Evolutionary conservation across 2,888 invertebrate species (phyloP).

Genomic region (Cheiracanthium punctorium): DNA sequence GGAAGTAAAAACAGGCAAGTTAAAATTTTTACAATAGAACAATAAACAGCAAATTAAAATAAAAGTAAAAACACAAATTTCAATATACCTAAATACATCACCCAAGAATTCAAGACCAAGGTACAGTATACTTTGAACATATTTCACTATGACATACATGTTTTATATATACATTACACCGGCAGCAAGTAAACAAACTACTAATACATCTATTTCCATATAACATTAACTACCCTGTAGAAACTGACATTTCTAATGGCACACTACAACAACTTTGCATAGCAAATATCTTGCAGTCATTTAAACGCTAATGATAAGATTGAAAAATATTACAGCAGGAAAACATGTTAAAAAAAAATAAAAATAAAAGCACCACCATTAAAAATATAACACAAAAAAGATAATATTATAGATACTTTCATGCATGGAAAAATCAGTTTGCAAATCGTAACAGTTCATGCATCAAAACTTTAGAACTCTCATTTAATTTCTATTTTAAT

Average conservation of each 20-base stretch:
- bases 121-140: conserved; percentile 62
- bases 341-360: conserved; percentile 26
- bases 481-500: too few species aligned
- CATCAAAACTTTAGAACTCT: too few species aligned
- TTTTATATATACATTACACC: conserved; percentile 63
- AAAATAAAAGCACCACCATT: conserved; percentile 48
- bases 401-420: too few species aligned
- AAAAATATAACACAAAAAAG: conserved; percentile 33
- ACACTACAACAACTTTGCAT: conserved; percentile 69
- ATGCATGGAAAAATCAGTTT: background rate
- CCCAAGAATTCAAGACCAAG: background rate
- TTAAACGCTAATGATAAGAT: conserved; percentile 60
- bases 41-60: background rate
- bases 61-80: background rate
- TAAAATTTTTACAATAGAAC: conserved; percentile 8
- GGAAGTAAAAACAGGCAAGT: background rate
- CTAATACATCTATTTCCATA: conserved; percentile 68
- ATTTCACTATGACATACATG: conserved; percentile 61
- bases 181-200: conserved; percentile 67
- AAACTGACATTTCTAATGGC: conserved; percentile 68
- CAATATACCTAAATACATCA: background rate
- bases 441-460: background rate
- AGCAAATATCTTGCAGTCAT: conserved; percentile 65
- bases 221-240: conserved; percentile 70
- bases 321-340: conserved; percentile 31